phyloP scores from a whole-genome alignment of 2,888 invertebrate genomes.

The Nudaria mundana region DNA sequence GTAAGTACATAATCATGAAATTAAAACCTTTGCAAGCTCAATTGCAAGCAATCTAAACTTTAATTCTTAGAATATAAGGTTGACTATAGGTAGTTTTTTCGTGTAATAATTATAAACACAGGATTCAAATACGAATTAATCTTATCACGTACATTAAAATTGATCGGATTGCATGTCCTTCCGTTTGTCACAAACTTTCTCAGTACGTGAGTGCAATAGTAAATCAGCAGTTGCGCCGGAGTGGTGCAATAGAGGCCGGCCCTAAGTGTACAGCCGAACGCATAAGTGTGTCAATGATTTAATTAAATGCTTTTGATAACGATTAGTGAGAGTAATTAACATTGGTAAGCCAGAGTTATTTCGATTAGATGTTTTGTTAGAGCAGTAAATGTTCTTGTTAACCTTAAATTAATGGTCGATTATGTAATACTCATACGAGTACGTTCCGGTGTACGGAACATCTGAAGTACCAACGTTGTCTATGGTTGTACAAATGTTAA shows the following conservation, averaged over 20 bases:
- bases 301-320: slow-evolving; percentile 44
- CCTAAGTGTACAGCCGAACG: slow-evolving; percentile 45
- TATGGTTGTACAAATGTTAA: slow-evolving; percentile 1
- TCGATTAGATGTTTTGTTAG: slow-evolving; percentile 1
- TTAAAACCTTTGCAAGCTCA: slow-evolving; percentile 14
- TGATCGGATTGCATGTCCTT: slow-evolving; percentile 50
- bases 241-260: slow-evolving; percentile 30
- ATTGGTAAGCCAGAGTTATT: slow-evolving; percentile 13
- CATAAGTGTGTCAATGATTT: slow-evolving; percentile 59
- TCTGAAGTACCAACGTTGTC: neutral
- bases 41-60: slow-evolving; percentile 13
- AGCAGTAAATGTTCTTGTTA: slow-evolving; percentile 10
- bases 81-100: slow-evolving; percentile 30
- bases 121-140: slow-evolving; percentile 49
- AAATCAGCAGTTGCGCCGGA: slow-evolving; percentile 21
- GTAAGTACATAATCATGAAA: slow-evolving; percentile 23
- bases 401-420: slow-evolving; percentile 17
- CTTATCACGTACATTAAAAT: slow-evolving; percentile 51
- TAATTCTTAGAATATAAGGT: slow-evolving; percentile 27
- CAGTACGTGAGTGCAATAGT: slow-evolving; percentile 62
- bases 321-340: slow-evolving; percentile 37
- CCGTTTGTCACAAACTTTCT: slow-evolving; percentile 68
- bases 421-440: too few species aligned
- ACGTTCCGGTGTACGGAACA: too few species aligned
- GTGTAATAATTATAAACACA: slow-evolving; percentile 46